These are phyloP conservation scores for Ochotona princeps DNA, from an alignment of 2,113 vertebrate genomes.

Conservation along the genomic window DNA sequence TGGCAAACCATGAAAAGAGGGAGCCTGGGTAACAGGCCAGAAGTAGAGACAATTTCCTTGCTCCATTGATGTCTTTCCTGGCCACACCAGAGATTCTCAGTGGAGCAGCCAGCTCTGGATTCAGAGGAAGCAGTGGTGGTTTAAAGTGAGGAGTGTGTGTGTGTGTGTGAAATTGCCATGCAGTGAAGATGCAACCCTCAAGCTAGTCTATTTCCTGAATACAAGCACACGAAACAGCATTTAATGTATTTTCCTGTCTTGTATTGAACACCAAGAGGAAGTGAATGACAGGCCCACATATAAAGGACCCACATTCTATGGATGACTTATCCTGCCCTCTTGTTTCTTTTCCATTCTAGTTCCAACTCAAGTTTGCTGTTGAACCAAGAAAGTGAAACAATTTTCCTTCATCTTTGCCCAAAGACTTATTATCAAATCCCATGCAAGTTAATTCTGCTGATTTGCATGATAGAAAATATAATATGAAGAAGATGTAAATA, in stretches of 20 bases:
- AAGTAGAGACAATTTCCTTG: conserved; percentile 77
- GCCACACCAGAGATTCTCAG: conserved; percentile 64
- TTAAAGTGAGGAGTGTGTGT: conserved; percentile 16
- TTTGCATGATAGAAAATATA: conserved; percentile 54
- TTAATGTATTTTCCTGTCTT: background rate
- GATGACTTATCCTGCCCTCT: conserved; percentile 54
- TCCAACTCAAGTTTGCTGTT: conserved; percentile 34
- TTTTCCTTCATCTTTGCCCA: conserved; percentile 52
- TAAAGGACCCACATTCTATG: conserved; percentile 8
- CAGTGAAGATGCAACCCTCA: background rate
- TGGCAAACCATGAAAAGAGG: conserved; percentile 74
- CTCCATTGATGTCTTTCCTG: conserved; percentile 66
- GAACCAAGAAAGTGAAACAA: conserved; percentile 56
- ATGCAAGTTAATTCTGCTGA: conserved; percentile 13
- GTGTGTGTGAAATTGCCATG: background rate
- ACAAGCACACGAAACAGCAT: conserved; percentile 34
- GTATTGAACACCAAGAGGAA: background rate
- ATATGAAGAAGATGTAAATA: conserved; percentile 64
- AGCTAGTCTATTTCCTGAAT: conserved; percentile 20
- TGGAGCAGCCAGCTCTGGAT: conserved; percentile 70
- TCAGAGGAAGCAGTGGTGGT: conserved; percentile 78
- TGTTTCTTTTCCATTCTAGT: conserved; percentile 32
- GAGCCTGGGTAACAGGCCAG: conserved; percentile 75
- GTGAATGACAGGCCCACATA: background rate
- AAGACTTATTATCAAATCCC: conserved; percentile 58